These are phyloP conservation scores for Morone chrysops DNA, from an alignment of 2,113 vertebrate genomes.

Conservation along the genomic window DNA sequence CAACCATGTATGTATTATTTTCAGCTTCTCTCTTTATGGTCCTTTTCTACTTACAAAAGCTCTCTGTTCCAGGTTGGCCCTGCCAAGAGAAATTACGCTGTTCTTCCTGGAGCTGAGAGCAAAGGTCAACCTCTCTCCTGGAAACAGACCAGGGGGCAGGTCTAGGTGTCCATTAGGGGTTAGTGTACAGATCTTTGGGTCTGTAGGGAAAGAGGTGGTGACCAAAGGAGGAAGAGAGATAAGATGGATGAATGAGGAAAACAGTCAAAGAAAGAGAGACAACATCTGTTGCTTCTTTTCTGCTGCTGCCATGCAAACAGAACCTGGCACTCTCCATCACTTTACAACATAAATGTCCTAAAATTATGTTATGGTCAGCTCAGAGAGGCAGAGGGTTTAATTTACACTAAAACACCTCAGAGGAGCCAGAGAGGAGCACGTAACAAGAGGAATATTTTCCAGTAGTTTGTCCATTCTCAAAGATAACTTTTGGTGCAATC, in stretches of 20 bases:
- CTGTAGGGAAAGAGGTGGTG: conserved; percentile 71
- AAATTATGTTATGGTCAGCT: conserved; percentile 46
- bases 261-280: conserved; percentile 5
- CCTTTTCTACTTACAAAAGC: conserved; percentile 84
- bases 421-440: conserved; percentile 31
- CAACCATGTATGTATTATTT: background rate
- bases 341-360: conserved; percentile 37
- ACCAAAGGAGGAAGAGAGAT: background rate
- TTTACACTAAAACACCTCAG: conserved; percentile 48
- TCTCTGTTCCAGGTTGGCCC: conserved; percentile 88
- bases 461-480: conserved; percentile 24
- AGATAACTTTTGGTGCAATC: conserved; percentile 16
- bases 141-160: conserved; percentile 86
- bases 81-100: conserved; percentile 93
- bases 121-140: conserved; percentile 88
- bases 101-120: conserved; percentile 91
- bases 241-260: background rate
- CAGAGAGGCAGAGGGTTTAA: conserved; percentile 41
- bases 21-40: conserved; percentile 1
- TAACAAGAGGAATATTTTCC: conserved; percentile 33
- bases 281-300: conserved; percentile 19
- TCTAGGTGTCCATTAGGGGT: conserved; percentile 97
- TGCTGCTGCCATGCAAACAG: conserved; percentile 18
- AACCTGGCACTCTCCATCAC: conserved; percentile 32
- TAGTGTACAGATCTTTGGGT: conserved; percentile 93